phyloP scores from a whole-genome alignment of 2,888 invertebrate species.

The Fragum fragum region DNA sequence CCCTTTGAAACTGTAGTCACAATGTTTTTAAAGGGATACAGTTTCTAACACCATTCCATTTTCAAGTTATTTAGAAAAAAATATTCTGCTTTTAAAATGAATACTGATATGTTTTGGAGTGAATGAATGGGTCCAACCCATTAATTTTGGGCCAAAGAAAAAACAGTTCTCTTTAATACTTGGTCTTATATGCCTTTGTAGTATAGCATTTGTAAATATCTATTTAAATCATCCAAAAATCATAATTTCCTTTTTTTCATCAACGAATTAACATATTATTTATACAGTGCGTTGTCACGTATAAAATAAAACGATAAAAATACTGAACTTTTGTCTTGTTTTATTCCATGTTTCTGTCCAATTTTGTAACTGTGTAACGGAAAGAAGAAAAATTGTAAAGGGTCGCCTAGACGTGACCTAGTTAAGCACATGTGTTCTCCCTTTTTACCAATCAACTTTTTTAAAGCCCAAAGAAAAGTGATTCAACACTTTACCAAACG shows the following conservation, averaged over 20 bases:
- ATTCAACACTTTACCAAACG: no score
- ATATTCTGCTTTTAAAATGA: no score
- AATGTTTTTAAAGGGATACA: no score
- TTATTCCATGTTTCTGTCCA: constrained; percentile 6
- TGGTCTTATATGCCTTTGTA: constrained; percentile 54
- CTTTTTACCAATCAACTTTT: neutral
- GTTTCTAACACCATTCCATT: no score
- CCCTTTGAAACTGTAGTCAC: no score
- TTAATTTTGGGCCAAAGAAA: neutral
- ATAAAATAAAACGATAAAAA: constrained; percentile 28
- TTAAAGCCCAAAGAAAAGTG: no score
- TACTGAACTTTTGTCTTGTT: constrained; percentile 30
- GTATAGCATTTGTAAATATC: constrained; percentile 67
- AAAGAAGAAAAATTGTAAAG: neutral
- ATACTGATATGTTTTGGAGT: no score
- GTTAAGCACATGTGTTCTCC: constrained; percentile 8
- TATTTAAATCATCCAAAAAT: constrained; percentile 57
- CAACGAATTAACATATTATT: constrained; percentile 66
- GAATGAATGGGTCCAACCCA: no score
- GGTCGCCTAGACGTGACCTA: neutral
- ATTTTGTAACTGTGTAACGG: neutral
- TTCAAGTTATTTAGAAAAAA: no score
- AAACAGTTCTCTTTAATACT: neutral
- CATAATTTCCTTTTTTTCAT: constrained; percentile 44
- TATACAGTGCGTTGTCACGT: constrained; percentile 48